Conservation (phyloP, 2,888 invertebrate genomes). For the Himalopsyche kuldschensis region DNA sequence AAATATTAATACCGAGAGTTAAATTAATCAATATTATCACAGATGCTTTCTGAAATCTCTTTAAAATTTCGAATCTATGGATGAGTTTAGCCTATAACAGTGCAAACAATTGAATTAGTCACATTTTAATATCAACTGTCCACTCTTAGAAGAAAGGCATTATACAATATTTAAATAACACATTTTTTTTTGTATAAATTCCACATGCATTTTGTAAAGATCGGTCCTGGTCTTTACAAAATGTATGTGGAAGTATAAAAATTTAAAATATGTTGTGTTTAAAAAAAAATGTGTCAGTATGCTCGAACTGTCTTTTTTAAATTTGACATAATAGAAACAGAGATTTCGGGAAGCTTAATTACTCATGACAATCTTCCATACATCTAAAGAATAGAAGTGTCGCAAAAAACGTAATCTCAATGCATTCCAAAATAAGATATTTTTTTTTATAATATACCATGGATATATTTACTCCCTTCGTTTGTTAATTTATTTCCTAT, state of each 20-base stretch:
- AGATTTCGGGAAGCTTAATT: background rate
- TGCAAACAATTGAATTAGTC: background rate
- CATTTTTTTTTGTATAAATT: too few species aligned
- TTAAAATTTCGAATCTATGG: background rate
- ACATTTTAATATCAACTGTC: too few species aligned
- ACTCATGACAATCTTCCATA: background rate
- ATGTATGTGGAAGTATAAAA: too few species aligned
- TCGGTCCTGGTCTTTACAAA: too few species aligned
- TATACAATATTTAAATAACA: too few species aligned
- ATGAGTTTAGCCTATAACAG: background rate
- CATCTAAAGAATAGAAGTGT: background rate
- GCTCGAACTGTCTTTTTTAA: background rate
- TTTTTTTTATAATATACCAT: background rate
- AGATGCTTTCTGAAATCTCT: background rate
- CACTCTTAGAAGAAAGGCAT: too few species aligned
- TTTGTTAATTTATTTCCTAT: background rate
- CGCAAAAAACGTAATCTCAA: background rate
- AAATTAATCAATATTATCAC: background rate
- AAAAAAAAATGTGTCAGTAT: too few species aligned
- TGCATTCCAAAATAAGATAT: background rate
- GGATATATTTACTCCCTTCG: background rate
- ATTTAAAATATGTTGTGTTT: too few species aligned
- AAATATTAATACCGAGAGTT: conserved; percentile 27
- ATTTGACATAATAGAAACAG: background rate
- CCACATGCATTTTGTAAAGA: too few species aligned